Conservation (phyloP, 2,113 vertebrate genomes). For the Malurus melanocephalus region DNA sequence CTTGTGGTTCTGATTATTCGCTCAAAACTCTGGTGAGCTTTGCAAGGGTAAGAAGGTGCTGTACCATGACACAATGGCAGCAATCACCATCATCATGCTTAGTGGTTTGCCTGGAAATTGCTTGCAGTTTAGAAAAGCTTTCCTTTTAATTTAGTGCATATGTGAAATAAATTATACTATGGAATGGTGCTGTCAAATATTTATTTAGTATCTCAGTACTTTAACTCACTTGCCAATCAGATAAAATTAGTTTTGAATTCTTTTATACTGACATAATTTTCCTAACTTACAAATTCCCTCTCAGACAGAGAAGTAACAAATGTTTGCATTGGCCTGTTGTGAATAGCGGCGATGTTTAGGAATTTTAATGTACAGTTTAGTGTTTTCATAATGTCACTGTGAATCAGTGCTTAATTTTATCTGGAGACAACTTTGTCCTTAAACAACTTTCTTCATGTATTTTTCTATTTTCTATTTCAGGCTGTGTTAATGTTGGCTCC, state of each 20-base stretch:
- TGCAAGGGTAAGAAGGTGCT: background rate
- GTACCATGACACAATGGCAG: background rate
- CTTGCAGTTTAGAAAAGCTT: conserved; percentile 11
- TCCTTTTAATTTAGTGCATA: conserved; percentile 49
- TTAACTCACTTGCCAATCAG: conserved; percentile 59
- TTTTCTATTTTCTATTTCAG: conserved; percentile 58
- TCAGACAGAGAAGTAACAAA: conserved; percentile 30
- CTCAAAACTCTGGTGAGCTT: background rate
- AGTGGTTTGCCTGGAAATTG: conserved; percentile 43
- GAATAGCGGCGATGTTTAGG: conserved; percentile 41
- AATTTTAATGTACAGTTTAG: conserved; percentile 48
- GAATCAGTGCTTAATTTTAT: conserved; percentile 47
- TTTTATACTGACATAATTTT: conserved; percentile 59
- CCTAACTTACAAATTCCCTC: conserved; percentile 37
- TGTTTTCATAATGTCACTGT: conserved; percentile 51
- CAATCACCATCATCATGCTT: background rate
- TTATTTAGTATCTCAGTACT: conserved; percentile 59
- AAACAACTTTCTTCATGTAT: conserved; percentile 11
- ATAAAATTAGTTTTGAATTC: conserved; percentile 63
- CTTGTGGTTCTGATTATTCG: background rate
- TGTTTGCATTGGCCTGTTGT: conserved; percentile 55
- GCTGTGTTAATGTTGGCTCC: conserved; percentile 31
- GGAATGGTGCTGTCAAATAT: conserved; percentile 58
- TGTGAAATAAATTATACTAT: conserved; percentile 54
- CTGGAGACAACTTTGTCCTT: conserved; percentile 47